These are phyloP conservation scores for Watsonalla cultraria DNA, from an alignment of 2,888 invertebrate genomes.

Conservation along the genomic window DNA sequence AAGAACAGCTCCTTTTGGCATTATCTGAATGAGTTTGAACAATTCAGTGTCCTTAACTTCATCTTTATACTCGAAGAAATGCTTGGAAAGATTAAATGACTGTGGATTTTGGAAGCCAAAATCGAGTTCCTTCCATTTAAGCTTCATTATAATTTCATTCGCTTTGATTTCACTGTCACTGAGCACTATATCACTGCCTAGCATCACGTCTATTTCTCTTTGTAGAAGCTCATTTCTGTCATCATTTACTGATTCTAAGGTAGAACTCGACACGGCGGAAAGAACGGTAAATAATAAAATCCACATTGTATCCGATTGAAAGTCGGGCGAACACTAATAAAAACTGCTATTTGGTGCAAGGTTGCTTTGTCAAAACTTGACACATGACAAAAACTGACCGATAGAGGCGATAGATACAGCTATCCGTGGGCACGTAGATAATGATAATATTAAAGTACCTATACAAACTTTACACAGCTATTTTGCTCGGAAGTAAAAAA, in stretches of 20 bases:
- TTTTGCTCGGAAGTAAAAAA: not conserved
- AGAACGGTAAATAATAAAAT: constrained; percentile 17
- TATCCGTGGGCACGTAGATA: not conserved
- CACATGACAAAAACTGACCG: constrained; percentile 5
- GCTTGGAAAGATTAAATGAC: constrained; percentile 80
- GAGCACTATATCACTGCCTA: constrained; percentile 75
- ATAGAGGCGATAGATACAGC: not conserved
- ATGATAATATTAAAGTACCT: not conserved
- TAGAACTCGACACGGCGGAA: constrained; percentile 5
- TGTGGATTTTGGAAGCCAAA: constrained; percentile 65
- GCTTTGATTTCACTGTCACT: constrained; percentile 72
- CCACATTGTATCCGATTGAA: constrained; percentile 31
- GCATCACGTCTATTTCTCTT: constrained; percentile 61
- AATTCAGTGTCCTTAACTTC: constrained; percentile 80
- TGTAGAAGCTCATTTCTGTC: constrained; percentile 66
- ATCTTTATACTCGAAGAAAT: constrained; percentile 82
- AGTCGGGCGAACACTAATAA: constrained; percentile 12
- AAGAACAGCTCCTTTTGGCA: constrained; percentile 88
- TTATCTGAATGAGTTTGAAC: constrained; percentile 79
- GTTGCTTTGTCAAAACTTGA: constrained; percentile 21
- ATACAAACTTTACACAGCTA: not conserved
- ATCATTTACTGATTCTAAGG: constrained; percentile 23
- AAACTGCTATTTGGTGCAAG: constrained; percentile 19
- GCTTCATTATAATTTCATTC: constrained; percentile 78
- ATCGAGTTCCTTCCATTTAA: constrained; percentile 72